Conservation (phyloP, 1,140 invertebrate species). For the Drosophila cardini region DNA sequence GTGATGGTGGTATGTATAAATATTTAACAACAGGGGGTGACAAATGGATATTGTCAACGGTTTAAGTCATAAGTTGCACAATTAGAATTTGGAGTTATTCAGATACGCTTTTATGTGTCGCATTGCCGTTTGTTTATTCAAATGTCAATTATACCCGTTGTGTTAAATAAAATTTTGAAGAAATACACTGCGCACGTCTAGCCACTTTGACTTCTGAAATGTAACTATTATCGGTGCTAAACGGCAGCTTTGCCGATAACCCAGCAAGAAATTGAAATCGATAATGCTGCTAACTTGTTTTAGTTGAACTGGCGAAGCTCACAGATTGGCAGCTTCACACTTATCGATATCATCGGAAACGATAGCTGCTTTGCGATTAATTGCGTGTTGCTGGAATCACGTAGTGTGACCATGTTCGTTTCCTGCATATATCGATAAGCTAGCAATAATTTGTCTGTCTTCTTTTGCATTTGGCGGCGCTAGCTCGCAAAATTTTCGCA, state of each 20-base stretch:
- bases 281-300: constrained; percentile 3
- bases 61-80: constrained; percentile 6
- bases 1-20: constrained; percentile 61
- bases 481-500: constrained; percentile 38
- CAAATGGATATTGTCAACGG: neutral
- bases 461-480: constrained; percentile 46
- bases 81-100: constrained; percentile 34
- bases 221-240: constrained; percentile 36
- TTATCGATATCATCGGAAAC: neutral
- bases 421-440: constrained; percentile 24
- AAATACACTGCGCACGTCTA: constrained; percentile 2
- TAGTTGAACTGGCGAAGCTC: neutral
- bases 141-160: constrained; percentile 25
- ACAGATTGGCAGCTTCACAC: neutral
- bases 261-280: neutral
- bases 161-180: constrained; percentile 4
- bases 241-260: neutral
- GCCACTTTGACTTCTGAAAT: constrained; percentile 20
- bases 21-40: constrained; percentile 57
- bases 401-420: constrained; percentile 25
- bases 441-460: constrained; percentile 23
- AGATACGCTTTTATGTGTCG: constrained; percentile 2
- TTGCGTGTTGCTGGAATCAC: neutral
- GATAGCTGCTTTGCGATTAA: constrained; percentile 6
- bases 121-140: constrained; percentile 41